phyloP scores from a whole-genome alignment of 2,888 invertebrate species.

The Scaptomyza tumidula region DNA sequence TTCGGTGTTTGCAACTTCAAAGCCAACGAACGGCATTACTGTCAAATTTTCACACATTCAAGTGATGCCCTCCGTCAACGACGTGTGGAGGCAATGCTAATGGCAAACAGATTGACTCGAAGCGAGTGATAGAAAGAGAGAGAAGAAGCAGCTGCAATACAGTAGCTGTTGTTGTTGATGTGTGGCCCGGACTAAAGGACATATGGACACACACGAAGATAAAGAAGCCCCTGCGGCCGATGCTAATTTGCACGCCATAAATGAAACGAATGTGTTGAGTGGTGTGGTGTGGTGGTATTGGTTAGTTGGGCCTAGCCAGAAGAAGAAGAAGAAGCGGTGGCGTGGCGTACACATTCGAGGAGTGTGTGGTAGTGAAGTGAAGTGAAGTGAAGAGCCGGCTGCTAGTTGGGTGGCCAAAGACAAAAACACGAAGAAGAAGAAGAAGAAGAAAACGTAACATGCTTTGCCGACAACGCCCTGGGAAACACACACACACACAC shows the following conservation, averaged over 20 bases:
- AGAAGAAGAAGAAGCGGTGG: neutral
- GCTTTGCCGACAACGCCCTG: conserved; percentile 62
- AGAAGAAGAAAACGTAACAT: conserved; percentile 43
- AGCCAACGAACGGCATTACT: conserved; percentile 61
- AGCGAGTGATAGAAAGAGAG: neutral
- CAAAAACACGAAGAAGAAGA: conserved; percentile 21
- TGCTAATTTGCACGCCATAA: conserved; percentile 80
- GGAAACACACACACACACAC: conserved; percentile 5
- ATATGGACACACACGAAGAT: conserved; percentile 57
- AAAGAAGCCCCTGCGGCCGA: conserved; percentile 58
- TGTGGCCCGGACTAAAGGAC: conserved; percentile 68
- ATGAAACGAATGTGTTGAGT: conserved; percentile 75
- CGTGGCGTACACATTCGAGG: conserved; percentile 1
- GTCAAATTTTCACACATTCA: conserved; percentile 75
- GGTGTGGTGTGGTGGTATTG: conserved; percentile 61
- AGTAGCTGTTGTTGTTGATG: conserved; percentile 51
- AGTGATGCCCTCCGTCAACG: conserved; percentile 24
- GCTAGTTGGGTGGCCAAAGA: conserved; percentile 50
- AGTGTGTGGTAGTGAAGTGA: too few relatives aligned
- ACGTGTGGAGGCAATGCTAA: conserved; percentile 29
- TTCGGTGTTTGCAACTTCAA: conserved; percentile 59
- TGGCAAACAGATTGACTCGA: conserved; percentile 56
- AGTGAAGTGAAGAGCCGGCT: conserved; percentile 51
- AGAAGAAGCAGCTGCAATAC: conserved; percentile 18
- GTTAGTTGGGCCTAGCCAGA: conserved; percentile 7